Evolutionary conservation across 2,888 invertebrate species (phyloP).

Genomic region (Glaucopsyche alexis): DNA sequence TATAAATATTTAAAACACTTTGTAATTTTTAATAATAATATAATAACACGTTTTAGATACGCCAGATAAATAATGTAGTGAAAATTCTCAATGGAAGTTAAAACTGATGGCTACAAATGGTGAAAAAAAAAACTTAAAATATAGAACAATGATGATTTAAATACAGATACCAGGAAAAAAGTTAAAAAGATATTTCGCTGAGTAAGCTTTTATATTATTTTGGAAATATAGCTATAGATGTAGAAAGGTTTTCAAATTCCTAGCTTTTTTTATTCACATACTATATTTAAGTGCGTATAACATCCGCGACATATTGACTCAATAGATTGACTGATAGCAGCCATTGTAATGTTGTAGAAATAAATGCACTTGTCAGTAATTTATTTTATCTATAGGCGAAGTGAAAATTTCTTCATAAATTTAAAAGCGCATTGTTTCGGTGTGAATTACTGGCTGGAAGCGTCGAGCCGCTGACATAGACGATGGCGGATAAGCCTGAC

Average conservation of each 20-base stretch:
- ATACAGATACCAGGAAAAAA: neutral
- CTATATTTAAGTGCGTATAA: neutral
- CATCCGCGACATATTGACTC: neutral
- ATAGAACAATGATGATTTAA: neutral
- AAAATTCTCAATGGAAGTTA: neutral
- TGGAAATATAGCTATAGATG: too few species aligned
- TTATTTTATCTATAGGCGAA: conserved; percentile 32
- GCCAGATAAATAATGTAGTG: neutral
- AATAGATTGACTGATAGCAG: neutral
- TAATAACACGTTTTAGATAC: neutral
- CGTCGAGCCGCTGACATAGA: conserved; percentile 58
- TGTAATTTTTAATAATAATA: neutral
- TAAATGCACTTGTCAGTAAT: conserved; percentile 21
- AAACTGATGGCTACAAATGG: neutral
- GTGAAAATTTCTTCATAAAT: conserved; percentile 54
- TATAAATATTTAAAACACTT: conserved; percentile 16
- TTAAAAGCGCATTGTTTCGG: conserved; percentile 75
- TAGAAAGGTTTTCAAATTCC: too few species aligned
- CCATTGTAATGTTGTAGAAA: conserved; percentile 21
- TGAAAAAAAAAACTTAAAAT: neutral
- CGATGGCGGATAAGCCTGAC: conserved; percentile 66
- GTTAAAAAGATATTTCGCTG: too few species aligned
- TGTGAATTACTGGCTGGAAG: conserved; percentile 65
- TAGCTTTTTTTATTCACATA: neutral
- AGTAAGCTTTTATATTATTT: too few species aligned